These are phyloP conservation scores for Pogonocichla stellata DNA, from an alignment of 2,113 vertebrate species.

Conservation along the genomic window DNA sequence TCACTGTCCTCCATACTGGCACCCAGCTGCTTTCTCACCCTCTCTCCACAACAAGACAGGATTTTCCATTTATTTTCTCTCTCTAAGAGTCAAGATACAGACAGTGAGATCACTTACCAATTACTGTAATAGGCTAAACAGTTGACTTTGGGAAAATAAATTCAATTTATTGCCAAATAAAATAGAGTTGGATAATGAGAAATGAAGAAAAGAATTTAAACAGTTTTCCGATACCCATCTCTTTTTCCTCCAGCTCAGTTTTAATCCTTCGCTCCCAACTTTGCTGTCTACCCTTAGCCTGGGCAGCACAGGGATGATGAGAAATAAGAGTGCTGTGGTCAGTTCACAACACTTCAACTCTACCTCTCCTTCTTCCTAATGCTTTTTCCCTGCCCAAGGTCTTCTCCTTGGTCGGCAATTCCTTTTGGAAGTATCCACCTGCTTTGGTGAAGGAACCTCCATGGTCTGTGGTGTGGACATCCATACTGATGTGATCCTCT, in stretches of 20 bases:
- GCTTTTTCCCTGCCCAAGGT: neutral
- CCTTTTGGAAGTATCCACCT: neutral
- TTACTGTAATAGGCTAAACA: neutral
- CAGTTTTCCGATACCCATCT: neutral
- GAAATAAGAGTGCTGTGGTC: neutral
- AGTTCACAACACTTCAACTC: neutral
- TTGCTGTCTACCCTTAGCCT: neutral
- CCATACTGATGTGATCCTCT: neutral
- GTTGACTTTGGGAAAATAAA: neutral
- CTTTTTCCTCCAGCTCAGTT: neutral
- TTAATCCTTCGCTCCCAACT: neutral
- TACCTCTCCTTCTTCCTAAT: neutral
- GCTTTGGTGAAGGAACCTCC: accelerated
- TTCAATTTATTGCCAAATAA: neutral
- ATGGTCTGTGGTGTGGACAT: neutral
- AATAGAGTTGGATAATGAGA: neutral
- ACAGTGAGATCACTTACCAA: neutral
- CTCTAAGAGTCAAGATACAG: neutral
- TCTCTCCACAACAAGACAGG: neutral
- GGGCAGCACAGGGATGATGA: accelerated
- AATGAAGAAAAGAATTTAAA: neutral
- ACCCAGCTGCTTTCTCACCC: neutral
- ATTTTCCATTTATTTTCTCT: too few relatives aligned
- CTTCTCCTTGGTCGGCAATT: accelerated
- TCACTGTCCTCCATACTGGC: neutral